A percentile compares a stretch with the other conserved stretches of the same genome.
Conservation (phyloP, 2,113 vertebrate genomes). For the Heterotilapia buettikoferi region DNA sequence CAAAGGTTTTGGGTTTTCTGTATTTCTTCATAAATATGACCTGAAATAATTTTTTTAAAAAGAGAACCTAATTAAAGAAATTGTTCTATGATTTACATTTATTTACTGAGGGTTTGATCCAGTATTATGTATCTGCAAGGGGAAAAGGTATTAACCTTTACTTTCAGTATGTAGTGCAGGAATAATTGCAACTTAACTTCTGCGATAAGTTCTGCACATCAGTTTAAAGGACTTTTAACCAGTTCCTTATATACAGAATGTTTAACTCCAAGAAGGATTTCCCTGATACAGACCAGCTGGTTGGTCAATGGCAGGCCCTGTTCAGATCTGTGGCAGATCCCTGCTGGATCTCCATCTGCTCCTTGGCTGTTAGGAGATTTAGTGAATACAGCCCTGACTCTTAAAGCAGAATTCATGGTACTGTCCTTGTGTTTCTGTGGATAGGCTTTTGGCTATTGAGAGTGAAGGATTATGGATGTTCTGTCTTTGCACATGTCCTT, state of each 20-base stretch:
- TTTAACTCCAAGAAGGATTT: not conserved
- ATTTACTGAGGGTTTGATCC: not conserved
- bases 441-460: not conserved
- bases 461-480: not conserved
- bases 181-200: not conserved
- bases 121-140: not conserved
- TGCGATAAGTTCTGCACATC: not conserved
- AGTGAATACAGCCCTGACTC: not conserved
- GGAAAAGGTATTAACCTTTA: not conserved
- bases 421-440: not conserved
- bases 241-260: not conserved
- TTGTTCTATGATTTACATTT: not conserved
- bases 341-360: not conserved
- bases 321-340: not conserved
- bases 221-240: not conserved
- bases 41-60: accelerated
- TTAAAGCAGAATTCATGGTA: not conserved
- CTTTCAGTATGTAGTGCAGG: not conserved
- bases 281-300: not conserved
- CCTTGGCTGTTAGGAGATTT: not conserved
- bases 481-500: not conserved
- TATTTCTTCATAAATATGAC: not conserved
- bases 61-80: not conserved
- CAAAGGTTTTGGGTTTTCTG: not conserved
- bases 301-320: not conserved